These are phyloP conservation scores for Tympanuchus pallidicinctus DNA, from an alignment of 2,113 vertebrate species.

Conservation along the genomic window DNA sequence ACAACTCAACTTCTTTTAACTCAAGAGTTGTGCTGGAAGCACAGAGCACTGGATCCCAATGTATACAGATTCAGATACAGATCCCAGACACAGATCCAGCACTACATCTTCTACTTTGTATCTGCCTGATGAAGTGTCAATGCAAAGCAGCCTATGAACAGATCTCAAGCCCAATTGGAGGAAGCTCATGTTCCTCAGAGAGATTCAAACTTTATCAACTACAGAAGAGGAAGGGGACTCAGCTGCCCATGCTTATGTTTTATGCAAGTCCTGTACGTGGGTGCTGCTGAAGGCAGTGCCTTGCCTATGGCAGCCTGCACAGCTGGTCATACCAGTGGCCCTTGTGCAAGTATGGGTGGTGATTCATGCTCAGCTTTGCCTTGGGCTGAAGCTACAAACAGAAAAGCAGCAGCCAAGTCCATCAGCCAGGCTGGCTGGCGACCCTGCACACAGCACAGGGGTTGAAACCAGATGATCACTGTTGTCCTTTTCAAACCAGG, in stretches of 20 bases:
- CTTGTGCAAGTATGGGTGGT: background rate
- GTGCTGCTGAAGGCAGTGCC: background rate
- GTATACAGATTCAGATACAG: background rate
- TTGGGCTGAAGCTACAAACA: background rate
- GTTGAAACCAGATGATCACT: too few relatives aligned
- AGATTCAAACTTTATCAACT: background rate
- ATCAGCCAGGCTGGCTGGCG: fast-evolving
- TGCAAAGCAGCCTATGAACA: background rate
- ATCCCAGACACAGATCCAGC: background rate
- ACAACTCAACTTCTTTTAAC: conserved; percentile 8
- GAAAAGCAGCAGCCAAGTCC: background rate
- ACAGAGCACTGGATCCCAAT: background rate
- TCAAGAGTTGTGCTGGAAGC: background rate
- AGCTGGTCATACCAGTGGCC: background rate
- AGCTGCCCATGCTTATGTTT: background rate
- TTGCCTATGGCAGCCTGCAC: background rate
- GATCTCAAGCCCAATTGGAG: background rate
- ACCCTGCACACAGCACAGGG: too few relatives aligned
- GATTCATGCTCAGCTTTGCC: background rate
- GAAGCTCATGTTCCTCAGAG: background rate
- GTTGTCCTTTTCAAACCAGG: too few relatives aligned
- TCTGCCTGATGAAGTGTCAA: background rate
- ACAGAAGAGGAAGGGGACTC: background rate
- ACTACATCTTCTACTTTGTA: background rate
- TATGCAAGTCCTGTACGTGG: background rate